These are phyloP conservation scores for Lissocephala sabroskyi DNA, from an alignment of 2,888 invertebrate genomes.

Conservation along the genomic window DNA sequence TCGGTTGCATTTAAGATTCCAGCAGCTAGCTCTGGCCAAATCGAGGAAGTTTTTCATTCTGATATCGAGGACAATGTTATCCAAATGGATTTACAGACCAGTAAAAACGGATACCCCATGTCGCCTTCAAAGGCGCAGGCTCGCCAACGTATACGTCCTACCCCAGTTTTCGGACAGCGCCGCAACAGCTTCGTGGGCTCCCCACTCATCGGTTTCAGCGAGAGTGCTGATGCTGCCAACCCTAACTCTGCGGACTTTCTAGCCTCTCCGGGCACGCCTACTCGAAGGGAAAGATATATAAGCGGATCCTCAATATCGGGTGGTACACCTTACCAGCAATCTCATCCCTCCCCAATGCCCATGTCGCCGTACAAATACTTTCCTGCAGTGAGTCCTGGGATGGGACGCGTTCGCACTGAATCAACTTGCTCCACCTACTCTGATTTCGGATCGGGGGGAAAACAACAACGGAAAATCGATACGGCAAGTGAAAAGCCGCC, in stretches of 20 bases:
- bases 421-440: constrained; percentile 70
- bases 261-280: constrained; percentile 42
- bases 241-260: too few relatives aligned
- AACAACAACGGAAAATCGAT: constrained; percentile 62
- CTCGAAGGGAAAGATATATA: constrained; percentile 57
- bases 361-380: constrained; percentile 46
- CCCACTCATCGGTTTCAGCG: constrained; percentile 26
- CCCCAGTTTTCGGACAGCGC: constrained; percentile 78
- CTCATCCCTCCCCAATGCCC: constrained; percentile 31
- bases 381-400: constrained; percentile 43
- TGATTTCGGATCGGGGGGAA: constrained; percentile 46
- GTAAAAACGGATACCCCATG: constrained; percentile 49
- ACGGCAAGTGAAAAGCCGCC: constrained; percentile 74
- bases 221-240: not conserved
- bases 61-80: constrained; percentile 68
- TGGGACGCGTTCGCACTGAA: constrained; percentile 70
- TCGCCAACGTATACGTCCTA: constrained; percentile 79
- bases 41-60: constrained; percentile 59
- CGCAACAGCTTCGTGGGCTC: constrained; percentile 77
- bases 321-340: constrained; percentile 29
- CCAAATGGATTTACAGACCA: constrained; percentile 67
- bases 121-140: constrained; percentile 77
- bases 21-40: constrained; percentile 30
- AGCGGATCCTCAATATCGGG: constrained; percentile 46
- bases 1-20: constrained; percentile 61